Conservation (phyloP, 2,888 invertebrate genomes). For the Cerceris rybyensis region DNA sequence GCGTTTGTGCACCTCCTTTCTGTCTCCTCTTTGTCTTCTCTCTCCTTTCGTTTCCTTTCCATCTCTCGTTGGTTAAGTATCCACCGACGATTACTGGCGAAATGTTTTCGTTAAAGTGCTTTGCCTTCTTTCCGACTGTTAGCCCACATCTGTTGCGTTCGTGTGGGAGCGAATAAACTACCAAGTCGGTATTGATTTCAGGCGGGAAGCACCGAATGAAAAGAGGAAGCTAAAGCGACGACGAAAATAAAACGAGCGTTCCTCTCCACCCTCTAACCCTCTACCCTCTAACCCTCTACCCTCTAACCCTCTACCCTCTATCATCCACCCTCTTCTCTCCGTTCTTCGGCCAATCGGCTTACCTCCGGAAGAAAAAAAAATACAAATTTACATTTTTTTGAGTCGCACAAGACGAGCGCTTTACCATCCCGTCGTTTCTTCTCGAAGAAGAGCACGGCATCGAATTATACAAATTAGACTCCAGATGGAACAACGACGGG, state of each 20-base stretch:
- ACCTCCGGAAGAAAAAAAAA: not conserved
- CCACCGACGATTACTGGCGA: too few relatives aligned
- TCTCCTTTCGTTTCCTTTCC: too few relatives aligned
- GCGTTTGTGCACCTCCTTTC: not conserved
- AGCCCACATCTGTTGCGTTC: conserved; percentile 53
- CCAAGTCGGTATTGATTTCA: conserved; percentile 56
- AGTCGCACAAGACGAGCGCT: not conserved
- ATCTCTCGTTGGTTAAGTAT: too few relatives aligned
- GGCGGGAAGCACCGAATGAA: conserved; percentile 22
- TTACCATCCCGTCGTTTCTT: not conserved
- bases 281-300: conserved; percentile 52
- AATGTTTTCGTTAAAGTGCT: conserved; percentile 46
- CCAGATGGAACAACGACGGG: too few relatives aligned
- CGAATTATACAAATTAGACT: not conserved
- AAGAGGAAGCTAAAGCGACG: conserved; percentile 37
- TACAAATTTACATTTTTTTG: not conserved
- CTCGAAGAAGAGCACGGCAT: not conserved
- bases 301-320: conserved; percentile 38
- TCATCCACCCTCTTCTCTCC: not conserved
- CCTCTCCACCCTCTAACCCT: conserved; percentile 40
- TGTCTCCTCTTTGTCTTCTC: too few relatives aligned
- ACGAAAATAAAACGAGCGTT: conserved; percentile 28
- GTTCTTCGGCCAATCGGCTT: not conserved
- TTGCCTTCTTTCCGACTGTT: conserved; percentile 31
- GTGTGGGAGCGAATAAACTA: conserved; percentile 49